A percentile compares a stretch with the other conserved stretches of the same genome.
phyloP scores from a whole-genome alignment of 1,140 invertebrate genomes.

The Uloborus diversus region DNA sequence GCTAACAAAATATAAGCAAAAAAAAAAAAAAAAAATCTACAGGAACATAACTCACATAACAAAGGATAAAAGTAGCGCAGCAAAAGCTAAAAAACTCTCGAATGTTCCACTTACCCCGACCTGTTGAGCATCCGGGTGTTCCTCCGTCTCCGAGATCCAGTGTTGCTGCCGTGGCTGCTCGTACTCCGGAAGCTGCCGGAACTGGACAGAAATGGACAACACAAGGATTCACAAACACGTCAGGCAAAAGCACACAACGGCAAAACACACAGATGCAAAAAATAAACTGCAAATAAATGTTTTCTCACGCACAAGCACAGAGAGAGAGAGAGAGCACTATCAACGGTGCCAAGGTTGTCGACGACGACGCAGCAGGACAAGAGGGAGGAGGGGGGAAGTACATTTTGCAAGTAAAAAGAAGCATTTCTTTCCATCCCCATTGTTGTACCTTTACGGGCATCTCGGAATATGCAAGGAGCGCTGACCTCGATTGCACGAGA shows the following conservation, averaged over 20 bases:
- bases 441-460: too few relatives aligned
- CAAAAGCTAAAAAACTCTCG: too few relatives aligned
- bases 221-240: not conserved
- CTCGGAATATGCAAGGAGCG: too few relatives aligned
- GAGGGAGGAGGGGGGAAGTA: not conserved
- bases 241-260: not conserved
- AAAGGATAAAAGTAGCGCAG: too few relatives aligned
- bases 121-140: slow-evolving; percentile 47
- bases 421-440: too few relatives aligned
- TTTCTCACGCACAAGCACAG: not conserved
- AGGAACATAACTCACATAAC: too few relatives aligned
- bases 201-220: slow-evolving; percentile 5
- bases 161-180: slow-evolving; percentile 37
- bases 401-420: not conserved
- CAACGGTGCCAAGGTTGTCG: too few relatives aligned
- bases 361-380: too few relatives aligned
- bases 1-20: too few relatives aligned
- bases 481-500: too few relatives aligned
- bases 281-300: not conserved
- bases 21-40: too few relatives aligned
- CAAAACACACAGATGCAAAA: slow-evolving; percentile 7
- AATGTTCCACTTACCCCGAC: slow-evolving; percentile 47
- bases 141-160: slow-evolving; percentile 14
- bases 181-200: slow-evolving; percentile 50
- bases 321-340: too few relatives aligned